Conservation (phyloP, 2,888 invertebrate species). For the Drosophila mulleri region DNA sequence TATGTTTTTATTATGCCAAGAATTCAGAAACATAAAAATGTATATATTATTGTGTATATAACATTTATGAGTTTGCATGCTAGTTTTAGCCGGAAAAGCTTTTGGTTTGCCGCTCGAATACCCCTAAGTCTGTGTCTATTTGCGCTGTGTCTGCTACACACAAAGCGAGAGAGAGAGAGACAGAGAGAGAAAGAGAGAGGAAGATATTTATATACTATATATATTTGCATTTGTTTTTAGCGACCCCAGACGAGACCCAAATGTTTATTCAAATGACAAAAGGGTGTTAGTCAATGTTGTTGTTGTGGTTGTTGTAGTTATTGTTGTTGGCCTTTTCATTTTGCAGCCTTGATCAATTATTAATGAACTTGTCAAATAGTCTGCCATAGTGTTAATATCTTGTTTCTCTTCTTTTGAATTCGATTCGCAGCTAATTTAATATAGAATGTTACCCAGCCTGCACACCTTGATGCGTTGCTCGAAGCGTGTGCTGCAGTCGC, state of each 20-base stretch:
- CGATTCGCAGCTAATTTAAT: constrained; percentile 73
- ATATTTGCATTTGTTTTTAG: constrained; percentile 74
- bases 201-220: constrained; percentile 3
- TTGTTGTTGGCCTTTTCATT: constrained; percentile 39
- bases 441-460: constrained; percentile 85
- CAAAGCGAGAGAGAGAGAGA: background rate
- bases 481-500: constrained; percentile 83
- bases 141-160: constrained; percentile 11
- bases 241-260: constrained; percentile 48
- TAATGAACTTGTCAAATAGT: constrained; percentile 28
- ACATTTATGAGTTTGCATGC: constrained; percentile 12
- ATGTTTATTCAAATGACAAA: constrained; percentile 71
- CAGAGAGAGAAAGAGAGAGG: background rate
- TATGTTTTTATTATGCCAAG: background rate
- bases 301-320: constrained; percentile 7
- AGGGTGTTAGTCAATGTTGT: constrained; percentile 30
- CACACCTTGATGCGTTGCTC: constrained; percentile 85
- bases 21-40: background rate
- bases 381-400: constrained; percentile 14
- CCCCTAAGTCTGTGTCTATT: constrained; percentile 34
- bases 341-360: constrained; percentile 47
- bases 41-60: background rate
- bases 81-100: background rate
- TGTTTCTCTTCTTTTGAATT: background rate
- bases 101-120: constrained; percentile 23